These are phyloP conservation scores for Narcine bancroftii DNA, from an alignment of 2,113 vertebrate species.

Conservation along the genomic window DNA sequence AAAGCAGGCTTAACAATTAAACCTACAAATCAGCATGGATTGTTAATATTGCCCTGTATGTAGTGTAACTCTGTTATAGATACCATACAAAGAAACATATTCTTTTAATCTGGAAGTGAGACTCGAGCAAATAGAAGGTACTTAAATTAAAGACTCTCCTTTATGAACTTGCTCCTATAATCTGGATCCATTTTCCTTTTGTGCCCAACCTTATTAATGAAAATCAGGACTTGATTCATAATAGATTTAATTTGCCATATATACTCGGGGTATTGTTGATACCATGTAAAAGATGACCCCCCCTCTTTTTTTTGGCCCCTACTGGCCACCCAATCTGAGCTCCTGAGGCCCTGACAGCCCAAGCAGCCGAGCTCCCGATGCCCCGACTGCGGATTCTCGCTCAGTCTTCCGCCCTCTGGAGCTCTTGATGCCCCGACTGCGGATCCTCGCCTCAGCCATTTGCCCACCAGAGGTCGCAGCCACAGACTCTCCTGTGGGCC, in stretches of 20 bases:
- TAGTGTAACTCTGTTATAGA: background rate
- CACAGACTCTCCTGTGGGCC: no score
- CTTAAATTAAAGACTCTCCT: background rate
- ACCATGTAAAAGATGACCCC: no score
- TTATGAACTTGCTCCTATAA: background rate
- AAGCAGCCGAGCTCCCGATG: no score
- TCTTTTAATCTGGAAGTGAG: background rate
- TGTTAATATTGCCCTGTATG: background rate
- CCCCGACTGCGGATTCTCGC: no score
- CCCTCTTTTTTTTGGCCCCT: no score
- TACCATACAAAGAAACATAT: slow-evolving; percentile 1
- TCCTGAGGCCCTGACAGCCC: no score
- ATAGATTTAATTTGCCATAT: background rate
- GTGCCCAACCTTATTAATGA: background rate
- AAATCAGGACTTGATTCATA: background rate
- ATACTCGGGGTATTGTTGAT: no score
- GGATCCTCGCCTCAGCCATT: no score
- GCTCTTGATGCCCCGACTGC: no score
- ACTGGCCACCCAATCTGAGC: no score
- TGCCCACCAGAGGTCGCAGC: no score
- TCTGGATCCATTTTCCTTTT: background rate
- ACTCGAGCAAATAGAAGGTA: background rate
- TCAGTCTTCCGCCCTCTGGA: no score
- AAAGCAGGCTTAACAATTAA: background rate
- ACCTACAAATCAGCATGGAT: background rate